Percentiles rank a stretch among this genome's conserved stretches.
Conservation (phyloP, 37 sponge, comb jelly and placozoan genomes). For the Tethya wilhelma region DNA sequence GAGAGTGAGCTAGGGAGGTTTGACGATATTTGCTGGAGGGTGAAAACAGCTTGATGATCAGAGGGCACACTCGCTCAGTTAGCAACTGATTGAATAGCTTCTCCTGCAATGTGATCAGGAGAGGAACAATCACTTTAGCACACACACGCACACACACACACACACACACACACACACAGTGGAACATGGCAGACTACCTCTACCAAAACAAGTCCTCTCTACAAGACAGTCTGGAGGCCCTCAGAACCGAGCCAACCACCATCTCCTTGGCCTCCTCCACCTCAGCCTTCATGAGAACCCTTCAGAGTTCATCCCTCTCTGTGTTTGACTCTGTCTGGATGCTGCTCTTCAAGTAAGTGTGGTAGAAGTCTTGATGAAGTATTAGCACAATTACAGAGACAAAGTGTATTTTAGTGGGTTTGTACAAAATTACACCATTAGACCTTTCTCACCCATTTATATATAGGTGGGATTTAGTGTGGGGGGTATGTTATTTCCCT, state of each 20-base stretch:
- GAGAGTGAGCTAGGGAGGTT: constrained; percentile 13
- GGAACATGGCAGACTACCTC: constrained; percentile 94
- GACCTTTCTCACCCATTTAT: too few relatives aligned
- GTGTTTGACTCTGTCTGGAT: constrained; percentile 82
- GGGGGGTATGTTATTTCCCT: too few relatives aligned
- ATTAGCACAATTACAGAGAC: not conserved
- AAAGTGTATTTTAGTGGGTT: not conserved
- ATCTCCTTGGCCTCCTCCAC: not conserved
- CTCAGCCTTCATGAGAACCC: constrained; percentile 18
- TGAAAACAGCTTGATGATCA: constrained; percentile 96
- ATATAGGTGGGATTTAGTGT: too few relatives aligned
- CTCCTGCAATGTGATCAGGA: constrained; percentile 26
- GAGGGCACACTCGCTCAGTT: constrained; percentile 94
- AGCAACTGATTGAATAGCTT: constrained; percentile 74
- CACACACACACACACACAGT: constrained; percentile 52
- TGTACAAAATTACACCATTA: too few relatives aligned
- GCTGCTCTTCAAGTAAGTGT: constrained; percentile 64
- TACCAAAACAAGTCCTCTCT: constrained; percentile 72
- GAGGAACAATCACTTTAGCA: not conserved
- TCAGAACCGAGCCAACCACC: not conserved
- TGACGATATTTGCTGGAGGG: constrained; percentile 77
- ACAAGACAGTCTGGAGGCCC: constrained; percentile 14
- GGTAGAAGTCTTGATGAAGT: not conserved
- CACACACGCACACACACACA: not conserved
- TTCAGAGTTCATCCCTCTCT: constrained; percentile 22